Percentiles rank a stretch among this genome's conserved stretches.
Evolutionary conservation across 37 sponge, comb jelly and placozoan species (phyloP).

Genomic region (Corticium candelabrum): DNA sequence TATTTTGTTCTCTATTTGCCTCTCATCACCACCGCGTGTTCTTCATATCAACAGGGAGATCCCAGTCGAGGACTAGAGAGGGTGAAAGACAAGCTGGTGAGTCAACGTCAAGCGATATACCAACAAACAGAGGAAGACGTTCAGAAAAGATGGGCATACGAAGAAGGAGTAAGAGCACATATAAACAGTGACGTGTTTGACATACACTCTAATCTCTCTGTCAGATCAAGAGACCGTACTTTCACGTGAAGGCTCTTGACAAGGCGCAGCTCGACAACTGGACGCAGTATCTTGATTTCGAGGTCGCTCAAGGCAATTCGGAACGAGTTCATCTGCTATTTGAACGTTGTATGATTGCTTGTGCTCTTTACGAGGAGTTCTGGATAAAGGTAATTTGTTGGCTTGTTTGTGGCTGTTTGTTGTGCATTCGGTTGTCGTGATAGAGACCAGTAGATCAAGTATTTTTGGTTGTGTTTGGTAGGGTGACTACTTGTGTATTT

Average conservation of each 20-base stretch:
- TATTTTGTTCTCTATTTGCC: too few relatives aligned
- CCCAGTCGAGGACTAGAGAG: too few relatives aligned
- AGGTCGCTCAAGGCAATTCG: conserved; percentile 43
- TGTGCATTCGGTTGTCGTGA: not conserved
- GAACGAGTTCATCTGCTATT: conserved; percentile 47
- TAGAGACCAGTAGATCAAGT: too few relatives aligned
- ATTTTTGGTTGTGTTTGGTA: too few relatives aligned
- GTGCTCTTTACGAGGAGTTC: conserved; percentile 84
- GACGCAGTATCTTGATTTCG: conserved; percentile 79
- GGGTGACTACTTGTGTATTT: too few relatives aligned
- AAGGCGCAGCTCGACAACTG: conserved; percentile 73
- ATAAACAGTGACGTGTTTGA: not conserved
- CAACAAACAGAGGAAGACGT: conserved; percentile 29
- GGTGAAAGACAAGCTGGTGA: conserved; percentile 8
- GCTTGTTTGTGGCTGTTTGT: not conserved
- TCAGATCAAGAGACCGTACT: conserved; percentile 84
- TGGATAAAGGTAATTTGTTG: conserved; percentile 66
- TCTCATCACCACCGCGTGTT: too few relatives aligned
- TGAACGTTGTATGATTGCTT: conserved; percentile 82
- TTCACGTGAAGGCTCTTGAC: conserved; percentile 78
- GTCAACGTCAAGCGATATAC: conserved; percentile 8
- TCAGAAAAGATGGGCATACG: conserved; percentile 44
- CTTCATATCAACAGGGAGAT: too few relatives aligned
- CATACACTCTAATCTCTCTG: not conserved
- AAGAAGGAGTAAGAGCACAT: conserved; percentile 34